A percentile compares a stretch with the other conserved stretches of the same genome.
Conservation (phyloP, 2,888 invertebrate genomes). For the Diploptera punctata region DNA sequence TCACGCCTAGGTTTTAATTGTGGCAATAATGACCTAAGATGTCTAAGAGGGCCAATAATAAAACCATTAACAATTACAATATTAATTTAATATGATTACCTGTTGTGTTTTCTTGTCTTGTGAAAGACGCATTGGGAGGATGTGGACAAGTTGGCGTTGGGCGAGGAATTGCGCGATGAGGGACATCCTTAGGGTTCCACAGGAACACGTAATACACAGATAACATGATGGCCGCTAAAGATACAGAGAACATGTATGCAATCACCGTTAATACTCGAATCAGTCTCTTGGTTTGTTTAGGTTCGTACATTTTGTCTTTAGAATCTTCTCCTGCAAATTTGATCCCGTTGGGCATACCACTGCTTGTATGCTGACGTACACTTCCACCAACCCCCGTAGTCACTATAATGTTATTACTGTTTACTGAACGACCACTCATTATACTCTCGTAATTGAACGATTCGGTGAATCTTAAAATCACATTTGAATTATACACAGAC, state of each 20-base stretch:
- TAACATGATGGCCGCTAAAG: too few species aligned
- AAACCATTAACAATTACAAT: too few species aligned
- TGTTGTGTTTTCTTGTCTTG: too few species aligned
- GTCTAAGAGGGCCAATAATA: too few species aligned
- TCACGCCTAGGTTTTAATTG: too few species aligned
- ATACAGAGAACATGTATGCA: constrained; percentile 92
- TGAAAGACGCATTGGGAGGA: too few species aligned
- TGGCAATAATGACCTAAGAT: too few species aligned
- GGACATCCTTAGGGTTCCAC: constrained; percentile 69
- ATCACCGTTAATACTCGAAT: constrained; percentile 91
- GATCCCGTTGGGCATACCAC: too few species aligned
- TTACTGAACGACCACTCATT: constrained; percentile 31
- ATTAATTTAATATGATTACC: too few species aligned
- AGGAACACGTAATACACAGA: too few species aligned
- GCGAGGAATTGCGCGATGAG: background rate
- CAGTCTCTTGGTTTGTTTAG: constrained; percentile 86
- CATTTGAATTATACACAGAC: constrained; percentile 5
- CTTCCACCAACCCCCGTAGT: constrained; percentile 30
- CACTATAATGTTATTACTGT: too few species aligned
- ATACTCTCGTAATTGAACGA: background rate
- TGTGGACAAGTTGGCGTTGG: constrained; percentile 12
- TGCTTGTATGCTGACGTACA: too few species aligned
- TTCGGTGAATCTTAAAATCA: constrained; percentile 26
- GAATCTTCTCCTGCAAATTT: constrained; percentile 70
- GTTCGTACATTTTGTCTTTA: constrained; percentile 77